phyloP scores from a whole-genome alignment of 2,797 vertebrate genomes.

The Mallotus villosus region DNA sequence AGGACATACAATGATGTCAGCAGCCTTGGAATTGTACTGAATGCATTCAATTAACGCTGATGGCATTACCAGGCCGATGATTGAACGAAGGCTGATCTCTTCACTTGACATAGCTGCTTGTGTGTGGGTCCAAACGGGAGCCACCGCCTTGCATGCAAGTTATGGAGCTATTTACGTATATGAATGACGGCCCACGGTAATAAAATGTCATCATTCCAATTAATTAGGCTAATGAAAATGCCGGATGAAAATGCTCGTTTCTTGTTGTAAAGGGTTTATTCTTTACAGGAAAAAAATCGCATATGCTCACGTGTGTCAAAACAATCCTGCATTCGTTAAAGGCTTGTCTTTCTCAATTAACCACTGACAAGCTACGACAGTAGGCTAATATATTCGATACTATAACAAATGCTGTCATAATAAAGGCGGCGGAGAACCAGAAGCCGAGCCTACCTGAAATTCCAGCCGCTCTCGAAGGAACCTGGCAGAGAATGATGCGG shows the following conservation, averaged over 20 bases:
- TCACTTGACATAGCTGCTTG: slow-evolving; percentile 31
- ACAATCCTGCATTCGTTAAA: neutral
- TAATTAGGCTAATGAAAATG: too few relatives aligned
- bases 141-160: too few relatives aligned
- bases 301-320: neutral
- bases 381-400: too few relatives aligned
- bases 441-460: slow-evolving; percentile 63
- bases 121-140: too few relatives aligned
- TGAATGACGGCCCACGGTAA: too few relatives aligned
- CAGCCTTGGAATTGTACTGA: slow-evolving; percentile 31
- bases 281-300: neutral
- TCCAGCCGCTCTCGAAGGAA: slow-evolving; percentile 54
- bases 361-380: too few relatives aligned
- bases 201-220: too few relatives aligned
- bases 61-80: neutral
- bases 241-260: too few relatives aligned
- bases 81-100: slow-evolving; percentile 35
- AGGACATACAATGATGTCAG: slow-evolving; percentile 33
- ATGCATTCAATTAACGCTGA: slow-evolving; percentile 16
- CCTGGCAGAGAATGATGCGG: slow-evolving; percentile 70
- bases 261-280: neutral
- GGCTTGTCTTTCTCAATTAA: neutral
- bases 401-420: too few relatives aligned
- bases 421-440: neutral
- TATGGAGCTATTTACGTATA: too few relatives aligned